phyloP scores from a whole-genome alignment of 2,888 invertebrate species.

The Ormyrus pomaceus region DNA sequence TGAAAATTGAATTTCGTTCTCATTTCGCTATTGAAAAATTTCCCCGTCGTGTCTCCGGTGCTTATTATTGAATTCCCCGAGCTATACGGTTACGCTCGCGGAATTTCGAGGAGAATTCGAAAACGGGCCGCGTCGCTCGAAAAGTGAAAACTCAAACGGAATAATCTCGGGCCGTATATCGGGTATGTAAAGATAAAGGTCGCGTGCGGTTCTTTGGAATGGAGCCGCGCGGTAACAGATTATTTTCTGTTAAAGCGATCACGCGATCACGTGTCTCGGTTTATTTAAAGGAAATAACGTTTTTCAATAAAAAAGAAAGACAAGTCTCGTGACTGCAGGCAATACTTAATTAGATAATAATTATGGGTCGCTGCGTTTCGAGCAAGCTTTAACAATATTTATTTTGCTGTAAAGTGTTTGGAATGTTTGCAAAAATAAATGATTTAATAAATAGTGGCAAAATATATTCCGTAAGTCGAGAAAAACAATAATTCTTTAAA shows the following conservation, averaged over 20 bases:
- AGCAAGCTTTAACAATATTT: no score
- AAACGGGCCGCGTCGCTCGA: background rate
- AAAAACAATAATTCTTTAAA: no score
- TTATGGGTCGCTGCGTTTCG: no score
- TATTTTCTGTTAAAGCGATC: slow-evolving; percentile 27
- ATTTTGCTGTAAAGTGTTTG: no score
- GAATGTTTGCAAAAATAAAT: no score
- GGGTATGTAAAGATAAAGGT: background rate
- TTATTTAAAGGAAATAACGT: background rate
- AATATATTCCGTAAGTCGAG: no score
- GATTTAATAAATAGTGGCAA: no score
- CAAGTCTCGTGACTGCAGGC: no score
- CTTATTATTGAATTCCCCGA: slow-evolving; percentile 8
- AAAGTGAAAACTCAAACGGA: slow-evolving; percentile 37
- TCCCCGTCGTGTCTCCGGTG: background rate
- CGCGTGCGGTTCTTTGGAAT: slow-evolving; percentile 3
- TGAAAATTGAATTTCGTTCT: no score
- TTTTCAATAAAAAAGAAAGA: no score
- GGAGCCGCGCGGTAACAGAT: background rate
- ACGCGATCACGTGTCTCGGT: slow-evolving; percentile 43
- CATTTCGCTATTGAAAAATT: slow-evolving; percentile 1
- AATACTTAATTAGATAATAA: no score
- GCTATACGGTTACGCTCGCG: background rate
- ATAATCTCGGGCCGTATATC: slow-evolving; percentile 22
- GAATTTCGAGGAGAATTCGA: slow-evolving; percentile 9